Percentiles rank a stretch among this genome's conserved stretches.
Conservation (phyloP, 2,888 invertebrate genomes). For the Timema cristinae region DNA sequence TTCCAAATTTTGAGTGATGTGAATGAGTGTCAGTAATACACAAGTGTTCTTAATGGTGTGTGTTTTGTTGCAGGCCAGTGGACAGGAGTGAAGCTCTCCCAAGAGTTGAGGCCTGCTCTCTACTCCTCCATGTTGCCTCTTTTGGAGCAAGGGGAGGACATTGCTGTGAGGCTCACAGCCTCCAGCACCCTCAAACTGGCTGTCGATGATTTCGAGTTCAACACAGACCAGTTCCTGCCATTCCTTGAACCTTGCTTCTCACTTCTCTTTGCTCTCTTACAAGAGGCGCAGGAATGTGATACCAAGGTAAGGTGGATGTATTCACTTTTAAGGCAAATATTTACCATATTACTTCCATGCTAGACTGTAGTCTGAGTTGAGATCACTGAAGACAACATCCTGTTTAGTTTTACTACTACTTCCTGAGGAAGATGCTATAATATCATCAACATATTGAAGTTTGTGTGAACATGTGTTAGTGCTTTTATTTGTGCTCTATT, state of each 20-base stretch:
- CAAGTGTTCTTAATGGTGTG: not conserved
- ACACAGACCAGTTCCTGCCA: slow-evolving; percentile 78
- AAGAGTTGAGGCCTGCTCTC: slow-evolving; percentile 71
- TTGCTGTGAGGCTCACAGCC: slow-evolving; percentile 83
- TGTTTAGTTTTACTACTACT: too few relatives aligned
- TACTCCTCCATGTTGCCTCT: slow-evolving; percentile 75
- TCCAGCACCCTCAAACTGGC: slow-evolving; percentile 78
- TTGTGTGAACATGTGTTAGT: too few relatives aligned
- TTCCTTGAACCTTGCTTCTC: slow-evolving; percentile 75
- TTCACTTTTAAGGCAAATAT: too few relatives aligned
- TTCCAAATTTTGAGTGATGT: not conserved
- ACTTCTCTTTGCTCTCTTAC: slow-evolving; percentile 75
- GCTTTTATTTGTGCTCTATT: too few relatives aligned
- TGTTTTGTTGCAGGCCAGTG: slow-evolving; percentile 47
- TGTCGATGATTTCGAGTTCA: slow-evolving; percentile 91
- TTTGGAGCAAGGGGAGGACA: slow-evolving; percentile 71
- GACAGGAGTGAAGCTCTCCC: slow-evolving; percentile 73
- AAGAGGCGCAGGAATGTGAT: slow-evolving; percentile 86
- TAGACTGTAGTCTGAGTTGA: too few relatives aligned
- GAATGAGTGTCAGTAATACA: not conserved
- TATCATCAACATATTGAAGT: too few relatives aligned
- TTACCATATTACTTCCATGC: too few relatives aligned
- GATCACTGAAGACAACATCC: too few relatives aligned
- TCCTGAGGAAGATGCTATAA: too few relatives aligned
- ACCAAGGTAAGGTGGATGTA: slow-evolving; percentile 61